Evolutionary conservation across 2,888 invertebrate species (phyloP).

Genomic region (Nasonovia ribisnigri): DNA sequence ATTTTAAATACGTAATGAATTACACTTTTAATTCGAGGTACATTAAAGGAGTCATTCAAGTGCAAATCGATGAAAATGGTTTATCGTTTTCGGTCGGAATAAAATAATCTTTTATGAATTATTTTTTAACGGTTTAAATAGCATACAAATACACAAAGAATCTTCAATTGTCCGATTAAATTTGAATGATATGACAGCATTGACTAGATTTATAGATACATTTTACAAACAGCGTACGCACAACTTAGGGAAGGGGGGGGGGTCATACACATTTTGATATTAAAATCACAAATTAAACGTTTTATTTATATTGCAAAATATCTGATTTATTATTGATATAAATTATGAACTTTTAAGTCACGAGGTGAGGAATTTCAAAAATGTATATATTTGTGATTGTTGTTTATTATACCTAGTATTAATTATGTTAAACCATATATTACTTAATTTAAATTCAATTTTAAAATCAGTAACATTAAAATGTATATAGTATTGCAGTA

Average conservation of each 20-base stretch:
- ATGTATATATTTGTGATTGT: neutral
- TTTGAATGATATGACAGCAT: neutral
- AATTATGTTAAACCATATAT: neutral
- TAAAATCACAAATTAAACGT: neutral
- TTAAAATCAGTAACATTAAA: no score
- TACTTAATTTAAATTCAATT: neutral
- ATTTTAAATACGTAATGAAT: neutral
- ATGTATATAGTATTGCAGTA: no score
- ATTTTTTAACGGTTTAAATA: neutral
- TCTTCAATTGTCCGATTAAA: neutral
- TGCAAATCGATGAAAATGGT: neutral
- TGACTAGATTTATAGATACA: neutral
- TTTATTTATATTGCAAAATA: neutral
- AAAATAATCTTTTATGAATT: neutral
- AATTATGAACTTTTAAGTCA: neutral
- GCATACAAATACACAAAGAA: neutral
- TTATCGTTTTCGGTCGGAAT: neutral
- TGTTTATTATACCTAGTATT: neutral
- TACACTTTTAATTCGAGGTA: conserved; percentile 16
- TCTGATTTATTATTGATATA: neutral
- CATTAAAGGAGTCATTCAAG: neutral
- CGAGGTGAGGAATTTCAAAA: neutral
- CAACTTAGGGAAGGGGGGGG: no score
- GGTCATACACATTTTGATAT: neutral
- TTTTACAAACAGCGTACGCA: neutral